Evolutionary conservation across 2,113 vertebrate species (phyloP).

Genomic region (Pyrgilauda ruficollis): DNA sequence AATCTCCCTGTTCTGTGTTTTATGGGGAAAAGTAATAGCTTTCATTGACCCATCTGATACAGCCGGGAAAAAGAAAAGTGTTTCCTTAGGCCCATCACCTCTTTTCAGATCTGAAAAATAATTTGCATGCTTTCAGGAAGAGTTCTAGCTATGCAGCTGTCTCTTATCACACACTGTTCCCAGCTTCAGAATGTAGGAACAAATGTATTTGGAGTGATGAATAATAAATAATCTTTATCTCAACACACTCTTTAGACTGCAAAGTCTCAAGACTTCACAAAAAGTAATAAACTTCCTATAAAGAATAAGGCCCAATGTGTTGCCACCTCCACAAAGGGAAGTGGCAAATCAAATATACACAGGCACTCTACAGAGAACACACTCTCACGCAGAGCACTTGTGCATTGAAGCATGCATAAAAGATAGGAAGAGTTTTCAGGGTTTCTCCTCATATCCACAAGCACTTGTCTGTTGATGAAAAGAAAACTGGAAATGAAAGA

Average conservation of each 20-base stretch:
- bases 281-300: constrained; percentile 16
- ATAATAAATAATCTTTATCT: constrained; percentile 55
- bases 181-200: constrained; percentile 39
- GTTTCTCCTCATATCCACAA: neutral
- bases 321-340: neutral
- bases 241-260: neutral
- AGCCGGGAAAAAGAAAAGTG: neutral
- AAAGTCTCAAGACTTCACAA: constrained; percentile 5
- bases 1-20: neutral
- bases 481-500: neutral
- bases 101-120: neutral
- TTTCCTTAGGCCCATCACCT: neutral
- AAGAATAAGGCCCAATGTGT: neutral
- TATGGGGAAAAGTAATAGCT: neutral
- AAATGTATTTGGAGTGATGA: constrained; percentile 51
- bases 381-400: neutral
- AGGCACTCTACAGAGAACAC: neutral
- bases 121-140: constrained; percentile 26
- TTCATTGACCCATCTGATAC: neutral
- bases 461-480: neutral
- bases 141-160: constrained; percentile 14
- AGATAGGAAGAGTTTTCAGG: neutral
- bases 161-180: constrained; percentile 42
- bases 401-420: neutral
- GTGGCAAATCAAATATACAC: neutral